Evolutionary conservation across 2,888 invertebrate genomes (phyloP).

Genomic region (Melanostoma mellinum): DNA sequence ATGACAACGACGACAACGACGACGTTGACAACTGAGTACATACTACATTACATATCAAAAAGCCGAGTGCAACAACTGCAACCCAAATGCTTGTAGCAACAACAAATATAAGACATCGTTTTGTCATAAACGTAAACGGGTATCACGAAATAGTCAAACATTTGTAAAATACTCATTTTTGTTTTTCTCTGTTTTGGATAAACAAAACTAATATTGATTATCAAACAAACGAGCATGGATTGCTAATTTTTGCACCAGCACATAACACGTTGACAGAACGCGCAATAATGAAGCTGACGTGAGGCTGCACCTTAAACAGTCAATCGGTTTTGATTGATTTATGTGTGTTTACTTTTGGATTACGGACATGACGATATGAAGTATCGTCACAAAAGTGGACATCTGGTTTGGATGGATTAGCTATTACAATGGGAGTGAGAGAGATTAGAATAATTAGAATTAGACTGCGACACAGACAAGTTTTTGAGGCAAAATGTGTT

Average conservation of each 20-base stretch:
- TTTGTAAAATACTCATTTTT: conserved; percentile 15
- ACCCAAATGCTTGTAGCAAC: conserved; percentile 1
- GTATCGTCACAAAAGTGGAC: conserved; percentile 17
- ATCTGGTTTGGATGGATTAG: conserved; percentile 26
- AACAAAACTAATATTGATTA: conserved; percentile 28
- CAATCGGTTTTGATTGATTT: conserved; percentile 55
- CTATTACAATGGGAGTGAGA: conserved; percentile 12
- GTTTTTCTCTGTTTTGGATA: conserved; percentile 15
- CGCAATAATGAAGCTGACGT: conserved; percentile 60
- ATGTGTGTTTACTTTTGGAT: conserved; percentile 42
- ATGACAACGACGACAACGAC: conserved; percentile 4
- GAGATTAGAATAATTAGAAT: not conserved
- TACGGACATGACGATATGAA: conserved; percentile 40
- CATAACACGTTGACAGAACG: conserved; percentile 46
- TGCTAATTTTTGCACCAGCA: conserved; percentile 44
- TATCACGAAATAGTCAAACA: conserved; percentile 19
- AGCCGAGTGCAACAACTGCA: conserved; percentile 1
- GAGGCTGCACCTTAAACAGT: conserved; percentile 63
- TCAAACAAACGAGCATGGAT: conserved; percentile 24
- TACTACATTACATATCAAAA: conserved; percentile 9
- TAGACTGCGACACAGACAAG: too few relatives aligned
- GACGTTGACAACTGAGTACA: conserved; percentile 26
- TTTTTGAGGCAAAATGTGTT: too few relatives aligned
- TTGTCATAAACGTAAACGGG: conserved; percentile 18
- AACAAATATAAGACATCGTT: conserved; percentile 5